Base-by-base conservation (phyloP, 2,888 invertebrate genomes). In the Luperina nickerlii region DNA sequence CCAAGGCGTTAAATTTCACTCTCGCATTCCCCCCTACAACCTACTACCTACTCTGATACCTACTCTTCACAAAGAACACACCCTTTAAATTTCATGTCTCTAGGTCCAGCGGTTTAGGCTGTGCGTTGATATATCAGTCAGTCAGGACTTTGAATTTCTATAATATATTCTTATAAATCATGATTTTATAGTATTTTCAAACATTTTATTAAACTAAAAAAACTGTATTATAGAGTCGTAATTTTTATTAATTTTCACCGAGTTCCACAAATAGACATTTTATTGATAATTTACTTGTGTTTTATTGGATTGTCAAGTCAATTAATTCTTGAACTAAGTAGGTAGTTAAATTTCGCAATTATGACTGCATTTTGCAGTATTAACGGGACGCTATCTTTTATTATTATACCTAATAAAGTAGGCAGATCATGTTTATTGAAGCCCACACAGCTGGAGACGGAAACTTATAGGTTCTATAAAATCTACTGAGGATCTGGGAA, bases 261-360 rank as follows among this genome's bases (percentile, higher is more conserved):
- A 72, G n/a, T 60, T 73, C 83, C 67, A 87, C 66, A 83, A 84
- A 85, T 88, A 85, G 79, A 77, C 42, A 20, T 79, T 87, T 89
- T 88, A 90, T 90, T 78, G 78, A 70, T 78, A 76, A 83, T 88
- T 87, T 79, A 81, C 67, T 83, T 15, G 69, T 60, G 78, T 90
- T 90, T 88, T 89, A 90, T 88, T 71, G 68, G 67, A 13, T 73
- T 70, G 65, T 76, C 68, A 69, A 60, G 74, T 81, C 82, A 78
- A 85, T 87, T 86, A 85, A 83, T 70, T 82, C 74, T 83, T 76
- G 72, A 74, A 76, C 48, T 83, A 84, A 79, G 80, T 83, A 78
- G 71, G 72, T 42, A 76, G 38, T 89, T 79, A 83, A 85, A 79
- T 1, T 78, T 68, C 11, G 83, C 83, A 83, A 83, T 88, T 77